Percentiles rank a stretch among this genome's conserved stretches.
Evolutionary conservation across 1,140 invertebrate species (phyloP).

Genomic region (Hermetia illucens): DNA sequence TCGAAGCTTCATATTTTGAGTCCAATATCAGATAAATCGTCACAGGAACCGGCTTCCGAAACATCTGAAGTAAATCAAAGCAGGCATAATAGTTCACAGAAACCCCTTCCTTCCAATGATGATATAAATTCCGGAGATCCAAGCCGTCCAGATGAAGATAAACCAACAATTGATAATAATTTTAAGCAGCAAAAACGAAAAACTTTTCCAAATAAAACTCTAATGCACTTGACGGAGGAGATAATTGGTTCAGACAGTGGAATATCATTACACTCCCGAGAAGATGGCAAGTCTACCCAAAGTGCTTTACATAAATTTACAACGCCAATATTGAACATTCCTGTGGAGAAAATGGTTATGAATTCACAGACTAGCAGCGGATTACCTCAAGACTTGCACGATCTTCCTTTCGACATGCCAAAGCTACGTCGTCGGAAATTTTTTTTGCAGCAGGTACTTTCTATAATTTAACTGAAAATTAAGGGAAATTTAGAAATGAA

Average conservation of each 20-base stretch:
- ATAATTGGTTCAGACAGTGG: slow-evolving; percentile 74
- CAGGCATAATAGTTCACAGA: slow-evolving; percentile 54
- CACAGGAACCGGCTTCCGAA: slow-evolving; percentile 66
- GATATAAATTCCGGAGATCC: too few species aligned
- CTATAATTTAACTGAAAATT: neutral
- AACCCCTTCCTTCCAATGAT: too few species aligned
- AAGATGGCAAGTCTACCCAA: slow-evolving; percentile 51
- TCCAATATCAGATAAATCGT: slow-evolving; percentile 82
- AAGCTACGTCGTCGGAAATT: slow-evolving; percentile 59
- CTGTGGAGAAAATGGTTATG: slow-evolving; percentile 21
- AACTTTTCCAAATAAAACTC: slow-evolving; percentile 57
- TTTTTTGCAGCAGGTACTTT: slow-evolving; percentile 25
- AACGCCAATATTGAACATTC: slow-evolving; percentile 36
- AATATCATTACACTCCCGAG: slow-evolving; percentile 66
- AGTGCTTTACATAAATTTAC: slow-evolving; percentile 38
- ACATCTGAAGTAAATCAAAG: slow-evolving; percentile 64
- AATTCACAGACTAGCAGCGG: slow-evolving; percentile 13
- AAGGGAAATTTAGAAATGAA: neutral
- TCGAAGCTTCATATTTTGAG: slow-evolving; percentile 70
- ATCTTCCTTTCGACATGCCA: slow-evolving; percentile 82
- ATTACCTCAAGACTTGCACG: slow-evolving; percentile 41
- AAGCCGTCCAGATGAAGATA: slow-evolving; percentile 22
- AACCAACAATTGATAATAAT: slow-evolving; percentile 31
- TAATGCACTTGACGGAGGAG: slow-evolving; percentile 57
- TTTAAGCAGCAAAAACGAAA: slow-evolving; percentile 39